phyloP scores from a whole-genome alignment of 1,140 invertebrate genomes.

The Drosophila lacteicornis region DNA sequence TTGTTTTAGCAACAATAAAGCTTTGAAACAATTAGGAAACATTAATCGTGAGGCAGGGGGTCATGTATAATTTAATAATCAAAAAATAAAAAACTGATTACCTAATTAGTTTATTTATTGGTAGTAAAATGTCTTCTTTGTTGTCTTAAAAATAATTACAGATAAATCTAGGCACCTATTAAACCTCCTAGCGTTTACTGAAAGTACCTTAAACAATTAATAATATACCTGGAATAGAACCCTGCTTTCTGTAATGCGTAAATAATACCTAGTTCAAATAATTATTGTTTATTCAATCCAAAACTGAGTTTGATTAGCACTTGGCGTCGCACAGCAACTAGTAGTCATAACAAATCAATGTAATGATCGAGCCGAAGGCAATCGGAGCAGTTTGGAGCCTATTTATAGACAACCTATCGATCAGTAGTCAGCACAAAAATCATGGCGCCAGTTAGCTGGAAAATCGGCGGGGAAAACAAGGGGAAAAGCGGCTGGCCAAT shows the following conservation, averaged over 20 bases:
- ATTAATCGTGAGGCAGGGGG: background rate
- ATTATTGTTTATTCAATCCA: conserved; percentile 42
- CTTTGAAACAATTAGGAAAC: background rate
- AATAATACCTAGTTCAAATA: conserved; percentile 18
- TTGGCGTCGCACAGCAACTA: conserved; percentile 7
- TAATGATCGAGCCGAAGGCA: conserved; percentile 29
- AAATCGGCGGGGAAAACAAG: background rate
- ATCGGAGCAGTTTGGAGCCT: conserved; percentile 34
- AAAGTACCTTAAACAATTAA: background rate
- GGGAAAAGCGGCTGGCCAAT: conserved; percentile 24
- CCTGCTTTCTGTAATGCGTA: conserved; percentile 8
- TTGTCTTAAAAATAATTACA: too few relatives aligned
- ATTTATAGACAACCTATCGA: conserved; percentile 50
- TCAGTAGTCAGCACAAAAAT: conserved; percentile 24
- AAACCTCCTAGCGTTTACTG: too few relatives aligned
- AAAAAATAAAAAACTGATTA: too few relatives aligned
- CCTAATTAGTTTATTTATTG: background rate
- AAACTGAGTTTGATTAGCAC: conserved; percentile 40
- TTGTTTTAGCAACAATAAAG: too few relatives aligned
- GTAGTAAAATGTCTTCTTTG: background rate
- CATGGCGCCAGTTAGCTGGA: conserved; percentile 51
- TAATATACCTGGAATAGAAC: background rate
- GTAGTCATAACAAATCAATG: conserved; percentile 27
- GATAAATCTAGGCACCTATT: too few relatives aligned
- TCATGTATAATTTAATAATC: background rate